Conservation (phyloP, 2,797 vertebrate species). For the Sebastiscus tertius region DNA sequence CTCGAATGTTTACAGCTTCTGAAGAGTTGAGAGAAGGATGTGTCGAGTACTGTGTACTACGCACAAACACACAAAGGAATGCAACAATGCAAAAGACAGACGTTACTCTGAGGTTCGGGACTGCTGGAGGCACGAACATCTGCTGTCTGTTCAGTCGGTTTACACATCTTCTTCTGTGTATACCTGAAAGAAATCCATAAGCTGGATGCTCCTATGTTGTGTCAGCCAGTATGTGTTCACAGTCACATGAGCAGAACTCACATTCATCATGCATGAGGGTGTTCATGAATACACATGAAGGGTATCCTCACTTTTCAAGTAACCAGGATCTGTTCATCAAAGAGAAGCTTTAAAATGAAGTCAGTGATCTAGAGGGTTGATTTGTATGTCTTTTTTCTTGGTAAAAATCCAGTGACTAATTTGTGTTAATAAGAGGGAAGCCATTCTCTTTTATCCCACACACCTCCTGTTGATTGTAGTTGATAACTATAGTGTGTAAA, state of each 20-base stretch:
- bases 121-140: not conserved
- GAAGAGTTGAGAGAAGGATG: not conserved
- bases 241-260: not conserved
- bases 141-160: not conserved
- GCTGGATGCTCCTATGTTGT: not conserved
- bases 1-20: not conserved
- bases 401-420: not conserved
- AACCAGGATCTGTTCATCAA: not conserved
- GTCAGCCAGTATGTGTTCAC: not conserved
- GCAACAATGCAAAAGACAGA: not conserved
- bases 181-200: not conserved
- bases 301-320: not conserved
- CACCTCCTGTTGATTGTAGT: not conserved
- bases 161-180: not conserved
- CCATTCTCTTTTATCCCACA: conserved; percentile 25
- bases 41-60: not conserved
- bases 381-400: not conserved
- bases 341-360: conserved; percentile 1
- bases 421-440: conserved; percentile 8
- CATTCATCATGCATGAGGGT: not conserved
- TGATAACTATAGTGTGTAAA: not conserved
- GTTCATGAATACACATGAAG: not conserved
- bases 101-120: not conserved
- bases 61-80: not conserved
- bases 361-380: not conserved